A percentile compares a stretch with the other conserved stretches of the same genome.
Conservation (phyloP, 2,797 vertebrate genomes). For the Rachycentron canadum region DNA sequence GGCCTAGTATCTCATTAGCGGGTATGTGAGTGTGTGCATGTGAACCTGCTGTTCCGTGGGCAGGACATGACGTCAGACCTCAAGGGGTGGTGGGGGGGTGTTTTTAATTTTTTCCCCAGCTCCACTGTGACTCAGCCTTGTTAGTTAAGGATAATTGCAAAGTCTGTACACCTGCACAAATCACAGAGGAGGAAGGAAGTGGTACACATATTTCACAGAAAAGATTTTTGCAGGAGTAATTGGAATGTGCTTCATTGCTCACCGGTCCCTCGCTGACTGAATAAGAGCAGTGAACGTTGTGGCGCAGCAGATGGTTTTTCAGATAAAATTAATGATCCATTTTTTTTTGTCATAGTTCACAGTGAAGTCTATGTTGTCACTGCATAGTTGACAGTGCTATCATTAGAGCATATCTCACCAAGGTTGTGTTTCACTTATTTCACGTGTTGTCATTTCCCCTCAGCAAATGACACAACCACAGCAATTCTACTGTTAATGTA, state of each 20-base stretch:
- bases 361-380: slow-evolving; percentile 14
- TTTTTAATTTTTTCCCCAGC: slow-evolving; percentile 13
- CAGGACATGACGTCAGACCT: slow-evolving; percentile 55
- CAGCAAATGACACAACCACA: neutral
- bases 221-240: slow-evolving; percentile 35
- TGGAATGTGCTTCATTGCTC: slow-evolving; percentile 35
- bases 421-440: slow-evolving; percentile 11
- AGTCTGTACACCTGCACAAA: slow-evolving; percentile 49
- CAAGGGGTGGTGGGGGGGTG: slow-evolving; percentile 22
- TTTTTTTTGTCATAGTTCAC: slow-evolving; percentile 8
- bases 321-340: slow-evolving; percentile 42
- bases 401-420: neutral
- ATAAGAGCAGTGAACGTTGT: slow-evolving; percentile 22
- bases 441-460: neutral
- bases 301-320: slow-evolving; percentile 47
- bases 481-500: no score
- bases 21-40: slow-evolving; percentile 16
- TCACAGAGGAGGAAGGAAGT: slow-evolving; percentile 15
- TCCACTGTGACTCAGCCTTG: slow-evolving; percentile 52
- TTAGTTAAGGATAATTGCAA: slow-evolving; percentile 56
- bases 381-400: slow-evolving; percentile 9
- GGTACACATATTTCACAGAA: slow-evolving; percentile 27
- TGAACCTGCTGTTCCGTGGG: slow-evolving; percentile 58
- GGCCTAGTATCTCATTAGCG: slow-evolving; percentile 57
- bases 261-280: slow-evolving; percentile 27